phyloP scores from a whole-genome alignment of 2,797 vertebrate species.

The Thaleichthys pacificus region DNA sequence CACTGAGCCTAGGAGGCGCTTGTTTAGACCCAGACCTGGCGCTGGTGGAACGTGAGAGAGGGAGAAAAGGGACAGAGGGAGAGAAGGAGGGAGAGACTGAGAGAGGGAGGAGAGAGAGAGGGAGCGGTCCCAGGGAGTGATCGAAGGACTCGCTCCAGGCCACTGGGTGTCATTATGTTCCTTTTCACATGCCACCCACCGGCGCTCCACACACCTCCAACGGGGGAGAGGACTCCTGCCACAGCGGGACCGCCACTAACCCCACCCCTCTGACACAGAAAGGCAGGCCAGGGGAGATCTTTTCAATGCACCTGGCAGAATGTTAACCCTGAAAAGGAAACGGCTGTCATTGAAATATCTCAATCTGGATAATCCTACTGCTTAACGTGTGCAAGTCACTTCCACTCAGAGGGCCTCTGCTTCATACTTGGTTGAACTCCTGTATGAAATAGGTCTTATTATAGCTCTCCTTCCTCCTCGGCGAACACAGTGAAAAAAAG shows the following conservation, averaged over 20 bases:
- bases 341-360: no score
- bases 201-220: neutral
- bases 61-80: neutral
- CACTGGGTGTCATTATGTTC: constrained; percentile 38
- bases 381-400: neutral
- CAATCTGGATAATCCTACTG: no score
- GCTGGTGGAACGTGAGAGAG: constrained; percentile 34
- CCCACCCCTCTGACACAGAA: neutral
- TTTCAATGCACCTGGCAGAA: neutral
- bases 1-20: constrained; percentile 59
- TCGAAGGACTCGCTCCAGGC: constrained; percentile 33
- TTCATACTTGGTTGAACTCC: neutral
- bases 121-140: constrained; percentile 24
- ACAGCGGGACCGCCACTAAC: neutral
- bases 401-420: neutral
- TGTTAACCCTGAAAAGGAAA: neutral
- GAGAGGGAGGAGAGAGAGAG: constrained; percentile 7
- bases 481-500: constrained; percentile 18
- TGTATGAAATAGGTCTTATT: neutral
- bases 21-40: constrained; percentile 55
- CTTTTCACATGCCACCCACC: constrained; percentile 27
- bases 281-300: neutral
- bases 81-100: neutral
- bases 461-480: constrained; percentile 20
- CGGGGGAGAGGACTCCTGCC: constrained; percentile 15